Evolutionary conservation across 2,113 vertebrate genomes (phyloP).

Genomic region (Hemiscyllium ocellatum): DNA sequence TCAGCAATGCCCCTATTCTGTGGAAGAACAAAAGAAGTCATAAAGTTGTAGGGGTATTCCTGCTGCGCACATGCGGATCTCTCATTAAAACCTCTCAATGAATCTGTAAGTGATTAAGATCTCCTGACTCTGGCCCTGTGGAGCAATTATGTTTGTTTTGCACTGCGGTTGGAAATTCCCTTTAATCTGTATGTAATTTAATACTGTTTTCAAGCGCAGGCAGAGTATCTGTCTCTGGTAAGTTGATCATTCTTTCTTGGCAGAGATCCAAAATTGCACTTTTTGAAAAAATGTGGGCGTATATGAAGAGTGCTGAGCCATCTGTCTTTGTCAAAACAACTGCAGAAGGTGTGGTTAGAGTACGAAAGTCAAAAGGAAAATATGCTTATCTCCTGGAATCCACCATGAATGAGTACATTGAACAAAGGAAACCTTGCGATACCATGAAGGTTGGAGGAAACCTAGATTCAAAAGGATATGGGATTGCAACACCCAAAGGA

Average conservation of each 20-base stretch:
- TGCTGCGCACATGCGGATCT: background rate
- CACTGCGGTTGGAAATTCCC: background rate
- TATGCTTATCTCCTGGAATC: conserved; percentile 98
- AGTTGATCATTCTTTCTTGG: conserved; percentile 38
- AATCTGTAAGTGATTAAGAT: background rate
- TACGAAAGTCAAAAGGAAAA: conserved; percentile 97
- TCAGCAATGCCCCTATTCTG: too few relatives aligned
- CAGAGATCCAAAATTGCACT: conserved; percentile 99
- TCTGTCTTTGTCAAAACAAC: conserved; percentile 99
- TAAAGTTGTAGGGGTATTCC: background rate
- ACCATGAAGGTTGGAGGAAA: conserved; percentile 99
- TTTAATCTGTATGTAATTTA: background rate
- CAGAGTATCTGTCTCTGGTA: background rate
- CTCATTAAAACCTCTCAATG: background rate
- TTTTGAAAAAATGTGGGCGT: conserved; percentile 99
- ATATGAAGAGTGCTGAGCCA: conserved; percentile 96
- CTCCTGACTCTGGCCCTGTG: background rate
- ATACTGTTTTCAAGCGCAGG: background rate
- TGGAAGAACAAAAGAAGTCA: background rate
- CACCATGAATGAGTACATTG: conserved; percentile 99
- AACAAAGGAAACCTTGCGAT: conserved; percentile 96
- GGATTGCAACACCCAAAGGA: conserved; percentile 99
- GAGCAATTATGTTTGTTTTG: background rate
- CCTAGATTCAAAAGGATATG: conserved; percentile 99
- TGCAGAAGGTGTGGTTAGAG: conserved; percentile 89